phyloP scores from a whole-genome alignment of 1,140 invertebrate genomes.

The Halesus radiatus region DNA sequence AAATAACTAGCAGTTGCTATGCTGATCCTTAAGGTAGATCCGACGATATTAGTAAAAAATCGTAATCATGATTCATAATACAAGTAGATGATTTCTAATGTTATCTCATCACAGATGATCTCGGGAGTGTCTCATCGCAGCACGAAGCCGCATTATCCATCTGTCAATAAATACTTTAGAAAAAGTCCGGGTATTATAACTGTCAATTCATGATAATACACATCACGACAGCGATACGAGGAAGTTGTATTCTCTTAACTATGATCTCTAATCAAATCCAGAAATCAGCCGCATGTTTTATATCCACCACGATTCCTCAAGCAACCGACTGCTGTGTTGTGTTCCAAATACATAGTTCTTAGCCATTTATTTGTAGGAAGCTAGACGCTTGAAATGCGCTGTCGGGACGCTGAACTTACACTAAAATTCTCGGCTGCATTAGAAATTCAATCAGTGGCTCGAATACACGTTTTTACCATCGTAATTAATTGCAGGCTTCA shows the following conservation, averaged over 20 bases:
- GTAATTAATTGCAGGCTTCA: no score
- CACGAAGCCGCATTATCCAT: constrained; percentile 36
- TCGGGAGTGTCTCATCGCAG: not conserved
- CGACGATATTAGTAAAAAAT: no score
- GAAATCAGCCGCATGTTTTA: constrained; percentile 42
- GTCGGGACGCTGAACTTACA: not conserved
- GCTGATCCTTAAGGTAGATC: no score
- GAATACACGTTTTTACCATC: no score
- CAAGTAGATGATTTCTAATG: no score
- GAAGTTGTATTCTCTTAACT: constrained; percentile 49
- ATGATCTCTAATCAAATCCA: constrained; percentile 46
- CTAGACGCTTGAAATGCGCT: not conserved
- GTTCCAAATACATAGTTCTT: not conserved
- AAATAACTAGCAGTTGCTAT: no score
- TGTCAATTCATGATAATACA: constrained; percentile 52
- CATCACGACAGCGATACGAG: constrained; percentile 47
- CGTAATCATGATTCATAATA: no score
- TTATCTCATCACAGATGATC: no score
- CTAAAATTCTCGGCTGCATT: no score
- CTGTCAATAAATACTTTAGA: constrained; percentile 48
- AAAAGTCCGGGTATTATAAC: constrained; percentile 5
- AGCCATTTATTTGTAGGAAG: constrained; percentile 3
- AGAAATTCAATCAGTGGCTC: no score
- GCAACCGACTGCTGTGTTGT: not conserved
- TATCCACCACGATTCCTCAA: constrained; percentile 24